Base-by-base conservation (phyloP, 2,888 invertebrate species). In the Apodemia zela region DNA sequence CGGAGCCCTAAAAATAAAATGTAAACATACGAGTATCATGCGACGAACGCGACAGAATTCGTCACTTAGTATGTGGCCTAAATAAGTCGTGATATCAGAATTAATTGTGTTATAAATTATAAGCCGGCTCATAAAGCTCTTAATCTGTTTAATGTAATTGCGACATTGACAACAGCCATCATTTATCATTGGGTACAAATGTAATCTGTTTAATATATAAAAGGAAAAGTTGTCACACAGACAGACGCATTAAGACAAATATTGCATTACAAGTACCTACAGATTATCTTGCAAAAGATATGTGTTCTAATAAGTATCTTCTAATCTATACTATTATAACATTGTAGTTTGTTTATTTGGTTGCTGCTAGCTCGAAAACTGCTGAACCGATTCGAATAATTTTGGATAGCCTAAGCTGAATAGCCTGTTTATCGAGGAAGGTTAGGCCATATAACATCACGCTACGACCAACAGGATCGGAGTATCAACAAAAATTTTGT, bases 171-270 rank as follows among this genome's bases (percentile, higher is more conserved):
- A 25, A 18, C 51, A 38, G 59, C n/a, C 51, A 49, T 62, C 62
- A 64, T 64, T 62, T 57, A 59, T 29, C 59, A 42, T 13, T 42
- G 42, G 42, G 15, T 15, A 42, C 42, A 42, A 42, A 42, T 42
- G 42, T 42, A 42, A 42, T 42, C 42, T 42, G 15, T 42, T 15
- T 42, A 10, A 13, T 42, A 42, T 42, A 42, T 42, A 42, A 42
- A 42, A 42, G 42, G 42, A 42, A 42, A 42, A 42, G 42, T 42
- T 15, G 42, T 15, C 42, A 13, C 13, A 38, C 13, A 35, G 33
- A 33, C 33, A 38, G 38, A 38, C 3, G 42, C 42, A 42, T 42
- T 42, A 42, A 42, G 42, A 15, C 15, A 13, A 38, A 13, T 3
- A 42, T 42, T 42, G 42, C 42, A 13, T 38, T 38, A 38, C 38